Conservation (phyloP, 2,113 vertebrate genomes). For the Rhineura floridana region DNA sequence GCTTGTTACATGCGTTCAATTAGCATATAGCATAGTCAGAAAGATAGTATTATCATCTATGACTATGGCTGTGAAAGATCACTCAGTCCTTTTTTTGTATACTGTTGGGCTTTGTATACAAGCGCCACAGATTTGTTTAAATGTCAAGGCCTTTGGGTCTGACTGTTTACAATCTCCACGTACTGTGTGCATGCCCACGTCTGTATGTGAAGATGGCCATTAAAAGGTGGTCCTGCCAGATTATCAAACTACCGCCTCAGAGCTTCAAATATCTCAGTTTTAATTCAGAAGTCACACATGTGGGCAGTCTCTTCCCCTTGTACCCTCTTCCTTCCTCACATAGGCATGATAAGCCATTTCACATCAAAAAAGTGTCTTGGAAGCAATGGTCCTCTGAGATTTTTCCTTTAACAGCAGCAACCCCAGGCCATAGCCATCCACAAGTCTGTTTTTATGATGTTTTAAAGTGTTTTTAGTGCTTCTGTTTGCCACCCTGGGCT, state of each 20-base stretch:
- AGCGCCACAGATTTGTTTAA: not conserved
- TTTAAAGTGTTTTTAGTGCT: no score
- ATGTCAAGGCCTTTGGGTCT: not conserved
- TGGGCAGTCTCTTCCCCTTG: not conserved
- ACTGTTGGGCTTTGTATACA: no score
- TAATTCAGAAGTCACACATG: not conserved
- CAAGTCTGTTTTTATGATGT: no score
- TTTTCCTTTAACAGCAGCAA: not conserved
- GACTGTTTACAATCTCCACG: not conserved
- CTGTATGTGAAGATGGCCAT: not conserved
- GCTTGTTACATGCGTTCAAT: no score
- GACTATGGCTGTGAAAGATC: no score
- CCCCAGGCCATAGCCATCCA: not conserved
- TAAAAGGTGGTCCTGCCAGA: not conserved
- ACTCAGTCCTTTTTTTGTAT: no score
- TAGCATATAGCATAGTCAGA: no score
- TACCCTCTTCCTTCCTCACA: not conserved
- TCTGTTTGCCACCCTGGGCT: no score
- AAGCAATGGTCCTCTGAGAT: not conserved
- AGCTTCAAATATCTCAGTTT: not conserved
- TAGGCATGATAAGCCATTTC: not conserved
- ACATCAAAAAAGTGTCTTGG: not conserved
- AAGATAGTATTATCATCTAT: no score
- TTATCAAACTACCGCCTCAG: not conserved
- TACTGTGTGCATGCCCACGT: no score